Percentiles rank a stretch among this genome's conserved stretches.
Evolutionary conservation across 2,888 invertebrate species (phyloP).

Genomic region (Philopedon plagiatum): DNA sequence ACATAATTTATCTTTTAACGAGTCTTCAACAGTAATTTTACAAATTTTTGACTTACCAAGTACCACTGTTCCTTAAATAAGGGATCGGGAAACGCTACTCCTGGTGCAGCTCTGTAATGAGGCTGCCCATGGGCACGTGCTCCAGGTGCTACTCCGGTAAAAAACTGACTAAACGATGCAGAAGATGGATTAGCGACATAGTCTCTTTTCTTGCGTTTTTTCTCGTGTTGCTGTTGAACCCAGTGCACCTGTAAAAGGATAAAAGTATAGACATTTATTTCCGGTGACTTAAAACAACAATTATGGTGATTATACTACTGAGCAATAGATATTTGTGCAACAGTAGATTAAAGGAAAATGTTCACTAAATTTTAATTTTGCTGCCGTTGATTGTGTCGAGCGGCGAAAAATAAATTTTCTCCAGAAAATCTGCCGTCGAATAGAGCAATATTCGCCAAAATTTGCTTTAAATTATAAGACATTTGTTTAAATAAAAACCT

Average conservation of each 20-base stretch:
- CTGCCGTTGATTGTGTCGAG: too few relatives aligned
- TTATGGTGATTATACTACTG: too few relatives aligned
- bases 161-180: constrained; percentile 69
- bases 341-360: too few relatives aligned
- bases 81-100: constrained; percentile 85
- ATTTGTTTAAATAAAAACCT: too few relatives aligned
- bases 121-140: constrained; percentile 67
- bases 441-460: too few relatives aligned
- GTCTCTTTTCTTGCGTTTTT: constrained; percentile 90
- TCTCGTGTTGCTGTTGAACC: constrained; percentile 96
- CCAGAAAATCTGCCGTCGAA: too few relatives aligned
- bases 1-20: neutral
- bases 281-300: too few relatives aligned
- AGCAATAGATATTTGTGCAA: too few relatives aligned
- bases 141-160: constrained; percentile 69
- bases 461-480: too few relatives aligned
- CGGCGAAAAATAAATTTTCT: too few relatives aligned
- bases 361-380: too few relatives aligned
- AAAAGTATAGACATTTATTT: too few relatives aligned
- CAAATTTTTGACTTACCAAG: constrained; percentile 82
- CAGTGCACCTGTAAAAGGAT: constrained; percentile 81
- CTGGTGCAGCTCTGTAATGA: constrained; percentile 65
- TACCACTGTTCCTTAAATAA: constrained; percentile 98
- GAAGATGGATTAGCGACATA: constrained; percentile 73
- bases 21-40: neutral